These are phyloP conservation scores for Agelaius tricolor DNA, from an alignment of 2,113 vertebrate species.

Conservation along the genomic window DNA sequence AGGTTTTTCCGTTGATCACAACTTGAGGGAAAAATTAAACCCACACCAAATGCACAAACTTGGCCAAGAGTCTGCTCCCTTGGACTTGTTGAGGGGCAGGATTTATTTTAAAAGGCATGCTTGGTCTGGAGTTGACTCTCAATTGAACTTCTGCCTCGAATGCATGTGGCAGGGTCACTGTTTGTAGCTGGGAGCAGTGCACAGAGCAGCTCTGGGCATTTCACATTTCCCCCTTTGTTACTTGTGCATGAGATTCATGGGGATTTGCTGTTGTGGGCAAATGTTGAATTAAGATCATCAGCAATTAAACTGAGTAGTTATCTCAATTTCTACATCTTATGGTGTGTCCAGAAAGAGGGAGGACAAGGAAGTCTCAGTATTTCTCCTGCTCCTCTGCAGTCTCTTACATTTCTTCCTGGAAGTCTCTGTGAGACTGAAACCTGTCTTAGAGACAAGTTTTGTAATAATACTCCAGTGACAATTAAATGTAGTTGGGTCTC, in stretches of 20 bases:
- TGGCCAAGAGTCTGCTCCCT: not conserved
- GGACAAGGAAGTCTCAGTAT: not conserved
- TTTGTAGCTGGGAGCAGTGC: not conserved
- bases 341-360: not conserved
- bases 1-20: not conserved
- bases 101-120: conserved; percentile 25
- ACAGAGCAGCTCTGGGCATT: not conserved
- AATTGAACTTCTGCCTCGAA: not conserved
- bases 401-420: not conserved
- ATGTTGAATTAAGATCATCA: not conserved
- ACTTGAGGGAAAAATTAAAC: not conserved
- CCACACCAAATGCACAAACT: not conserved
- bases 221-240: not conserved
- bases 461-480: not conserved
- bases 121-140: conserved; percentile 24
- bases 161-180: not conserved
- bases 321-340: not conserved
- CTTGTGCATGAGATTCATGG: not conserved
- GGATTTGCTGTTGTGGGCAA: not conserved
- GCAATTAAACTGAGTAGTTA: not conserved
- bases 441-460: not conserved
- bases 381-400: not conserved
- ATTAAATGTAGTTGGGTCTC: not conserved
- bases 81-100: not conserved
- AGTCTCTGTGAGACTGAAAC: not conserved